Evolutionary conservation across 2,797 vertebrate genomes (phyloP).

Genomic region (Stomatorhinus walkeri): DNA sequence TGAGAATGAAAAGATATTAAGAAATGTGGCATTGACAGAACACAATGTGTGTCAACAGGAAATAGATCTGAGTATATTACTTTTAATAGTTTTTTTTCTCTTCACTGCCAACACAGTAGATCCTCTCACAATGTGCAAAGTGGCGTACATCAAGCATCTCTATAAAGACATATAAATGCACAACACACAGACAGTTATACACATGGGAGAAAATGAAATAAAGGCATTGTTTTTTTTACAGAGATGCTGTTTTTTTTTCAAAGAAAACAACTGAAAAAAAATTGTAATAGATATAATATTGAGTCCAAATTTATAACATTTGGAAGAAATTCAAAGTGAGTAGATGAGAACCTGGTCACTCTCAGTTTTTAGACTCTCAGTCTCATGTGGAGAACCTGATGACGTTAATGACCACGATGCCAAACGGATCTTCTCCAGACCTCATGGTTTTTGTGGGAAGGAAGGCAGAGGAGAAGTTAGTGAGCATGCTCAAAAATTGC

Average conservation of each 20-base stretch:
- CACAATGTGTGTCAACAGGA: slow-evolving; percentile 12
- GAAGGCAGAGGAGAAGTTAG: neutral
- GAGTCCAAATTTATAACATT: neutral
- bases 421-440: neutral
- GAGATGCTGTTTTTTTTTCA: neutral
- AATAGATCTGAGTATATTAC: neutral
- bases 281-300: neutral
- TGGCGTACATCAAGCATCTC: neutral
- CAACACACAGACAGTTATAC: slow-evolving; percentile 1
- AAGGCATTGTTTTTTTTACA: neutral
- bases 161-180: neutral
- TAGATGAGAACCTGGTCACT: neutral
- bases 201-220: neutral
- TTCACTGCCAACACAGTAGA: neutral
- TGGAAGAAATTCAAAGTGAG: neutral
- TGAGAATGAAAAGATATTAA: slow-evolving; percentile 8
- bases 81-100: slow-evolving; percentile 13
- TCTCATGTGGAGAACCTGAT: neutral
- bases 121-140: slow-evolving; percentile 10
- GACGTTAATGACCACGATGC: neutral
- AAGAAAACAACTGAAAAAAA: neutral
- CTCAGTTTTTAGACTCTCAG: neutral
- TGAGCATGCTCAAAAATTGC: neutral
- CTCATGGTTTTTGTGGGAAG: neutral
- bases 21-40: slow-evolving; percentile 4